phyloP scores from a whole-genome alignment of 2,797 vertebrate genomes.

The Mionectes olivaceus region DNA sequence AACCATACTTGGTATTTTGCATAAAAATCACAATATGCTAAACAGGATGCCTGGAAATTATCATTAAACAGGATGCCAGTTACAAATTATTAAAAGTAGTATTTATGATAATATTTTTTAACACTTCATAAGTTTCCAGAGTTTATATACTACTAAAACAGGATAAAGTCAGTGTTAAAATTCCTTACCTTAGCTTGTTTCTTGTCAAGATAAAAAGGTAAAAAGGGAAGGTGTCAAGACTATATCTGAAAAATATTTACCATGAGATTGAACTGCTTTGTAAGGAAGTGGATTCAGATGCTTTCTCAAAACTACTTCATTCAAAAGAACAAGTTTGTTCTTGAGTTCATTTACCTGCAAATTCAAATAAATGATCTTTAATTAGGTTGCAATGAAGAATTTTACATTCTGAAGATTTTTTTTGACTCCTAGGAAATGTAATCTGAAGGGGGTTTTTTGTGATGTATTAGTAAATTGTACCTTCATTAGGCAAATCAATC shows the following conservation, averaged over 20 bases:
- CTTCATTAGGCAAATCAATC: not conserved
- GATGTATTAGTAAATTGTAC: not conserved
- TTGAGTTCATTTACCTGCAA: conserved; percentile 88
- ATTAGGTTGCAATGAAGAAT: not conserved
- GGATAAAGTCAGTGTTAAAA: not conserved
- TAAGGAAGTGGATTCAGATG: conserved; percentile 85
- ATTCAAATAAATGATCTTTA: conserved; percentile 20
- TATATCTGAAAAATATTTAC: conserved; percentile 68
- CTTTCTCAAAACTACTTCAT: conserved; percentile 86
- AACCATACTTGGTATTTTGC: not conserved
- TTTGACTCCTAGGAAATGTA: not conserved
- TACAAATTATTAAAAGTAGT: not conserved
- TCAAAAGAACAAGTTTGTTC: conserved; percentile 87
- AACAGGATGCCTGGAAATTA: not conserved
- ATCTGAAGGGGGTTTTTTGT: not conserved
- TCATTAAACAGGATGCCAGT: not conserved
- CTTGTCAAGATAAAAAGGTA: not conserved
- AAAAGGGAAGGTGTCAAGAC: not conserved
- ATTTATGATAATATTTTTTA: not conserved
- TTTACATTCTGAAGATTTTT: not conserved
- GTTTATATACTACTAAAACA: not conserved
- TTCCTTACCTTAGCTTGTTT: not conserved
- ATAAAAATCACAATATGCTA: not conserved
- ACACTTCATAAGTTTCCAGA: not conserved
- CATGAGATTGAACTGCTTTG: conserved; percentile 90